A percentile compares a stretch with the other conserved stretches of the same genome.
These are phyloP conservation scores for Poeciliopsis infans DNA, from an alignment of 2,797 vertebrate genomes.

Conservation along the genomic window DNA sequence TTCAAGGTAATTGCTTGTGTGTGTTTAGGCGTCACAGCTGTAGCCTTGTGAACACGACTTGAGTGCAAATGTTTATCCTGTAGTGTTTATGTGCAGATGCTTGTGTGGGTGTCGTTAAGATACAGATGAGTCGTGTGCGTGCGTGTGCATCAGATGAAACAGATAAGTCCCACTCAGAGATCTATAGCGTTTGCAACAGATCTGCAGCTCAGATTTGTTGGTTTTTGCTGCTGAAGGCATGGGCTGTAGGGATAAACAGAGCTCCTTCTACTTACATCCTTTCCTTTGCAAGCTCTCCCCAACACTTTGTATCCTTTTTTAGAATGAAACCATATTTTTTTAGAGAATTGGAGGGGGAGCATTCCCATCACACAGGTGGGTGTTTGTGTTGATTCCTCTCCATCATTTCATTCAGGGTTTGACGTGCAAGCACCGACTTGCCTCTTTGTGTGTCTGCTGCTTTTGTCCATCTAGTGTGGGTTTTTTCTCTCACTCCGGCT, in stretches of 20 bases:
- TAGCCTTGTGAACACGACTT: constrained; percentile 2
- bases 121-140: constrained; percentile 47
- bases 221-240: constrained; percentile 39
- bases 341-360: not conserved
- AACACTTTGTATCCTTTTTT: not conserved
- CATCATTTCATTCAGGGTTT: constrained; percentile 18
- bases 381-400: constrained; percentile 12
- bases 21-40: constrained; percentile 9
- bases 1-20: constrained; percentile 84
- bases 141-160: constrained; percentile 53
- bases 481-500: constrained; percentile 34
- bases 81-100: constrained; percentile 28
- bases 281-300: constrained; percentile 22
- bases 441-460: constrained; percentile 24
- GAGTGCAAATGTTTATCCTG: constrained; percentile 39
- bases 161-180: constrained; percentile 55
- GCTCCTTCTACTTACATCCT: constrained; percentile 20
- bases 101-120: constrained; percentile 58
- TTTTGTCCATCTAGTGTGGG: constrained; percentile 24
- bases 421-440: constrained; percentile 48
- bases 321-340: constrained; percentile 14
- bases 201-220: constrained; percentile 58
- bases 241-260: constrained; percentile 18
- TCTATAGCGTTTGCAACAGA: constrained; percentile 47
- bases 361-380: not conserved